Evolutionary conservation across 2,888 invertebrate genomes (phyloP).

Genomic region (Callinectes sapidus): DNA sequence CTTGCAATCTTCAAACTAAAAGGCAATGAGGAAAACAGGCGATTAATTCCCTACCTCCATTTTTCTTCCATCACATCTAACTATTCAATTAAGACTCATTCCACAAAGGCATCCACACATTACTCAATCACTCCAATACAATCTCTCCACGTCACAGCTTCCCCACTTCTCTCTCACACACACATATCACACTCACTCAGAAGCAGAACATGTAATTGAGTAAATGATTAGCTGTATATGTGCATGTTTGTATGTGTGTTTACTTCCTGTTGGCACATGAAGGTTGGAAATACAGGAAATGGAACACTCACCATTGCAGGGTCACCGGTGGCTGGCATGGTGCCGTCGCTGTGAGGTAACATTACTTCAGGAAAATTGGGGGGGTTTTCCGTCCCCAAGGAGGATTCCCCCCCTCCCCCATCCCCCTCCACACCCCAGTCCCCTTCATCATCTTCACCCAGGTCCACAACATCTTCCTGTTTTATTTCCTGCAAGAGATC

Average conservation of each 20-base stretch:
- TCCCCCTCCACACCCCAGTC: constrained; percentile 69
- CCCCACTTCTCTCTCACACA: background rate
- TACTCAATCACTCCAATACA: background rate
- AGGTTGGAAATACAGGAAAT: constrained; percentile 40
- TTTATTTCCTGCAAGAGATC: constrained; percentile 71
- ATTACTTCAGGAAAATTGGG: constrained; percentile 72
- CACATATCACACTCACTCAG: background rate
- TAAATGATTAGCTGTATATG: background rate
- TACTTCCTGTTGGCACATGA: constrained; percentile 60
- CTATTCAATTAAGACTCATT: background rate
- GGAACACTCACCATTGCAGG: constrained; percentile 73
- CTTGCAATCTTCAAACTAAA: background rate
- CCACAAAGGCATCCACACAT: background rate
- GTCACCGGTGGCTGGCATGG: constrained; percentile 67
- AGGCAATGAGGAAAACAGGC: background rate
- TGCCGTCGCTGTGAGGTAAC: constrained; percentile 69
- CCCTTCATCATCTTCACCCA: constrained; percentile 71
- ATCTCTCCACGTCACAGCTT: background rate
- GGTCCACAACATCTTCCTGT: constrained; percentile 72
- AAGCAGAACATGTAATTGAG: background rate
- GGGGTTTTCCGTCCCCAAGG: constrained; percentile 60
- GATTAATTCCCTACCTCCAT: background rate
- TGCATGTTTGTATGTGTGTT: constrained; percentile 39
- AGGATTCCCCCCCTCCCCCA: constrained; percentile 69
- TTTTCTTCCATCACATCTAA: background rate